phyloP scores from a whole-genome alignment of 2,888 invertebrate genomes.

The Leucophora obtusa region DNA sequence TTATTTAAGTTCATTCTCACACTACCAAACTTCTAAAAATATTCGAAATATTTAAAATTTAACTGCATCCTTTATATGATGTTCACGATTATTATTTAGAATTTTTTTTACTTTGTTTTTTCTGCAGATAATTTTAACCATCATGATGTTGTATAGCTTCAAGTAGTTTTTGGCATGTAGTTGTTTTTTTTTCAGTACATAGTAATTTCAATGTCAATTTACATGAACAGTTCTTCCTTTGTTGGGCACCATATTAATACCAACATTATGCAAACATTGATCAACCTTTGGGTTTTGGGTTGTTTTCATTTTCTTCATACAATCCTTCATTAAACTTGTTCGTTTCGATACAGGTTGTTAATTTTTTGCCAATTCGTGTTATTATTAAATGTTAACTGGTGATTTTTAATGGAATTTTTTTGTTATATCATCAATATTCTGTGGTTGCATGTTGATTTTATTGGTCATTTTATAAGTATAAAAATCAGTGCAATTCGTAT shows the following conservation, averaged over 20 bases:
- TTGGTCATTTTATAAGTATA: not conserved
- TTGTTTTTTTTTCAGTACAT: not conserved
- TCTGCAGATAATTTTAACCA: not conserved
- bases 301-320: not conserved
- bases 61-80: too few relatives aligned
- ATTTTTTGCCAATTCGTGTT: not conserved
- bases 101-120: too few relatives aligned
- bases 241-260: too few relatives aligned
- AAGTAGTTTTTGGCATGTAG: not conserved
- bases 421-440: slow-evolving; percentile 64
- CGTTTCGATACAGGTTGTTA: slow-evolving; percentile 19
- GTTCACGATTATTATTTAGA: too few relatives aligned
- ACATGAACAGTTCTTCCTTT: not conserved
- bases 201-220: not conserved
- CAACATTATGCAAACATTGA: not conserved
- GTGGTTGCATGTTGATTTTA: slow-evolving; percentile 59
- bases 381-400: slow-evolving; percentile 54
- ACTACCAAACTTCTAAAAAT: too few relatives aligned
- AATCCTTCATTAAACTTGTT: slow-evolving; percentile 28
- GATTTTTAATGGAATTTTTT: slow-evolving; percentile 71
- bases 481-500: not conserved
- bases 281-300: not conserved
- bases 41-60: too few relatives aligned
- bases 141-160: not conserved
- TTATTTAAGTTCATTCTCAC: too few relatives aligned